Evolutionary conservation across 2,797 vertebrate genomes (phyloP).

Genomic region (Naso thynnoides): DNA sequence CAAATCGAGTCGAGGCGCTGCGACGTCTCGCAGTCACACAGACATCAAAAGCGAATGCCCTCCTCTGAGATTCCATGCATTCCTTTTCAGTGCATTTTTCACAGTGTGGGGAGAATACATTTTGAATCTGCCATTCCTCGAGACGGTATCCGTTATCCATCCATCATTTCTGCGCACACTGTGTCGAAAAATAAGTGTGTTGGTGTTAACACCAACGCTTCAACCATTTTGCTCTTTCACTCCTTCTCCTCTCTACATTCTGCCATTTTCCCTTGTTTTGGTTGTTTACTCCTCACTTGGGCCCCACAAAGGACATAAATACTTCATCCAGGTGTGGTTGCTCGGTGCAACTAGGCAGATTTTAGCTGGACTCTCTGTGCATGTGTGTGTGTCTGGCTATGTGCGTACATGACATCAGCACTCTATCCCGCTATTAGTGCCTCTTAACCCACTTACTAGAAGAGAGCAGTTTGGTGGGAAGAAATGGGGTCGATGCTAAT

Average conservation of each 20-base stretch:
- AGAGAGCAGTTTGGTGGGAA: conserved; percentile 35
- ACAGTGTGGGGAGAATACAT: conserved; percentile 21
- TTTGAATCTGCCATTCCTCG: conserved; percentile 40
- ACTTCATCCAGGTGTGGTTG: conserved; percentile 50
- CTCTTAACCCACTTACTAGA: conserved; percentile 58
- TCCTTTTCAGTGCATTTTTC: conserved; percentile 37
- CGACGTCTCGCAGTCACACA: conserved; percentile 36
- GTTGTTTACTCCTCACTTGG: conserved; percentile 35
- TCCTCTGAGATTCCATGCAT: conserved; percentile 36
- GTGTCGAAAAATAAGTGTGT: conserved; percentile 11
- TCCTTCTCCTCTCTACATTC: conserved; percentile 11
- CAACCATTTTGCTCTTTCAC: conserved; percentile 12
- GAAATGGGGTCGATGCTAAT: conserved; percentile 37
- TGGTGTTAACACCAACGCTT: not conserved
- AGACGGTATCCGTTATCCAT: conserved; percentile 38
- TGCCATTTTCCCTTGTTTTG: conserved; percentile 4
- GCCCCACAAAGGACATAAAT: conserved; percentile 48
- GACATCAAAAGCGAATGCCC: conserved; percentile 56
- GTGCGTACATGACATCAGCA: conserved; percentile 16
- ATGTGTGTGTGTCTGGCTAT: conserved; percentile 13
- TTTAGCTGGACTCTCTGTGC: conserved; percentile 4
- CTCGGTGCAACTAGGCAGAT: conserved; percentile 30
- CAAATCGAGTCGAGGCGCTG: conserved; percentile 49
- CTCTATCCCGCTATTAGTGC: conserved; percentile 33
- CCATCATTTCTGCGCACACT: conserved; percentile 19